A percentile compares a stretch with the other conserved stretches of the same genome.
Conservation (phyloP, 2,888 invertebrate species). For the Macrophya annulata region DNA sequence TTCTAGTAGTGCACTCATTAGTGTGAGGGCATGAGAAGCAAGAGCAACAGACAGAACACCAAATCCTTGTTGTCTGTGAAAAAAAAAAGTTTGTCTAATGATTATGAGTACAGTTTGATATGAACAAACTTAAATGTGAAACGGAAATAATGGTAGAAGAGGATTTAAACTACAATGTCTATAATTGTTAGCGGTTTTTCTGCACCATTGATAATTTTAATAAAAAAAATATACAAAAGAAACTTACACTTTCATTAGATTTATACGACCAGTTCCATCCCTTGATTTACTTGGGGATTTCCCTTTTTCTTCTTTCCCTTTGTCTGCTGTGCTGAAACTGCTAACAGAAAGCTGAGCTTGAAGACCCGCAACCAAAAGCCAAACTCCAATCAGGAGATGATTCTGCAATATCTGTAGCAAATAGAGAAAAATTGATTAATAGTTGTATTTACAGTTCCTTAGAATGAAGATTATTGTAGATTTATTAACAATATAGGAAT, state of each 20-base stretch:
- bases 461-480: slow-evolving; percentile 35
- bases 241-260: slow-evolving; percentile 86
- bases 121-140: slow-evolving; percentile 20
- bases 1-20: slow-evolving; percentile 87
- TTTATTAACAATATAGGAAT: background rate
- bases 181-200: background rate
- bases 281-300: slow-evolving; percentile 83
- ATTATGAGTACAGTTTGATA: background rate
- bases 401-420: slow-evolving; percentile 89
- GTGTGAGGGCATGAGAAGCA: slow-evolving; percentile 90
- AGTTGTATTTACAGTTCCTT: background rate
- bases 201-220: background rate
- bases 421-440: background rate
- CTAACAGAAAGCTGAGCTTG: slow-evolving; percentile 90
- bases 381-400: slow-evolving; percentile 92
- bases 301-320: slow-evolving; percentile 82
- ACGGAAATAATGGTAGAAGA: background rate
- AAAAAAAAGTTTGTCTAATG: slow-evolving; percentile 77
- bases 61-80: slow-evolving; percentile 89
- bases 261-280: slow-evolving; percentile 83
- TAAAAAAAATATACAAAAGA: slow-evolving; percentile 56
- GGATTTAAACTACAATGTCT: background rate
- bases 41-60: slow-evolving; percentile 95
- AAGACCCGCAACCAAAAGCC: slow-evolving; percentile 93
- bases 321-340: slow-evolving; percentile 79